These are phyloP conservation scores for Seira sanloemensis DNA, from an alignment of 2,888 invertebrate genomes.

Conservation along the genomic window DNA sequence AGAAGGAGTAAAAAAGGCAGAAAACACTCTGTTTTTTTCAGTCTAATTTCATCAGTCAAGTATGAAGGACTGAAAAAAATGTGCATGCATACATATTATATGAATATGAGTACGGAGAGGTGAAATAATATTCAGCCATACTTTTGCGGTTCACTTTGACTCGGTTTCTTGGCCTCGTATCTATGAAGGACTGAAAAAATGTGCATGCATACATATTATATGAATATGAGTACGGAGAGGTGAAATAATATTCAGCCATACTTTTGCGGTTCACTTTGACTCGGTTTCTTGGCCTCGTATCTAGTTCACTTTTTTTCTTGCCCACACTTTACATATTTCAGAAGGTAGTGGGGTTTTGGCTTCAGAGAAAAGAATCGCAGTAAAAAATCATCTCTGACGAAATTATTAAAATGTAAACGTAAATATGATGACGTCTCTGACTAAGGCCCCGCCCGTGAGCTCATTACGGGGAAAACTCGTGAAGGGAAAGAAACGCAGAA, in stretches of 20 bases:
- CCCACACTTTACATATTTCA: too few relatives aligned
- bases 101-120: neutral
- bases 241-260: slow-evolving; percentile 33
- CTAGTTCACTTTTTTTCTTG: neutral
- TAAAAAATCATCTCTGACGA: too few relatives aligned
- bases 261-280: neutral
- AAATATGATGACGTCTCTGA: too few relatives aligned
- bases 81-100: neutral
- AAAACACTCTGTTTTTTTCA: neutral
- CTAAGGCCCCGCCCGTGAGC: neutral
- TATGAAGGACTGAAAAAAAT: neutral
- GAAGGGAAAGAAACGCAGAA: too few relatives aligned
- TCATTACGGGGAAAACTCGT: neutral
- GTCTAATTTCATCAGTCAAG: neutral
- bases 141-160: slow-evolving; percentile 34
- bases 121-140: slow-evolving; percentile 33
- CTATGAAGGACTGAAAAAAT: neutral
- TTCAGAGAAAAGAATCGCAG: too few relatives aligned
- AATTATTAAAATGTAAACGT: too few relatives aligned
- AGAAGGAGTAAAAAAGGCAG: neutral
- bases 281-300: neutral
- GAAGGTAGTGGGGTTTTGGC: too few relatives aligned
- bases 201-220: neutral
- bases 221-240: neutral
- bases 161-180: neutral